Base-by-base conservation (phyloP, 2,797 vertebrate species). In the Euthynnus affinis region DNA sequence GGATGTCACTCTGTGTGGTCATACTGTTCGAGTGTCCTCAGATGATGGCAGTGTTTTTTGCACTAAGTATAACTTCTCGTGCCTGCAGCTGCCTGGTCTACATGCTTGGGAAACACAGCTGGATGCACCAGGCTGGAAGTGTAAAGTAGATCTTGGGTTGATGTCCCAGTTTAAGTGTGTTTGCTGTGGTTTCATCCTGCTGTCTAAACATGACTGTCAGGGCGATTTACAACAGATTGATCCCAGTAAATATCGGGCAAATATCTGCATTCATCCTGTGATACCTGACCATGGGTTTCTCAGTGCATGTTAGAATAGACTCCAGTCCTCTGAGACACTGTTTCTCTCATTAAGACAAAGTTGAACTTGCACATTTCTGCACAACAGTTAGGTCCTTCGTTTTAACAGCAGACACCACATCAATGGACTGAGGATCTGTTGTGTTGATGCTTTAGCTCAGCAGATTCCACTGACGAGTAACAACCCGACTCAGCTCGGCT, bases 21-120 rank as follows among this genome's bases (percentile, higher is more conserved):
- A 2, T 13, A 64, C 85, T 76, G 78, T 23, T 71, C 29, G 6
- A 27, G 29, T 63, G 81, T 89, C 75, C 76, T 48, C 81, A 3
- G 57, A 37, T 34, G 64, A 53, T 9, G 17, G 14, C 44, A 14
- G 20, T 37, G 20, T 37, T 80, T 74, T 87, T 83, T 84, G 70
- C 25, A 40, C 29, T 18, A 42, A 51, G 18, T 18, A 64, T 48
- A 22, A 70, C 22, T 34, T 44, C 64, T 32, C 9, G n/a, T 25
- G 79, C 64, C 72, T 55, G 64, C 76, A 80, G 83, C 76, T 78
- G 80, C 23, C 7, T 56, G 56, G 42, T 34, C 32, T 73, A 51
- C 42, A 6, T 14, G 17, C 22, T 74, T 63, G 32, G 32, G 59
- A 78, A 67, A 57, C 78, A 57, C 78, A 57, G 74, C 80, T 77